A percentile compares a stretch with the other conserved stretches of the same genome.
Conservation (phyloP, 2,113 vertebrate species). For the Penelope pileata region DNA sequence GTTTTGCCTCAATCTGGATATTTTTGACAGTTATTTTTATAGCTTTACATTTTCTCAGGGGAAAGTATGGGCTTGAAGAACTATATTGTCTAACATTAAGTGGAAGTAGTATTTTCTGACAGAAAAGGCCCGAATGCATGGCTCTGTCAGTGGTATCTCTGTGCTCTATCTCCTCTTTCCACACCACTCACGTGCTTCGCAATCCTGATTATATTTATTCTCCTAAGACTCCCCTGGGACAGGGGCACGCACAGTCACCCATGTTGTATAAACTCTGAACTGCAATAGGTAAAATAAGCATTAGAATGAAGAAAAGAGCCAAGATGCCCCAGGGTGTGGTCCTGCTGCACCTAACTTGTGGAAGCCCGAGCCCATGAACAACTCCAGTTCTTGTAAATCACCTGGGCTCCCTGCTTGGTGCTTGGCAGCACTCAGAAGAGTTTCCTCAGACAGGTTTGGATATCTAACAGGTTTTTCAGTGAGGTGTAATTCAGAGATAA, state of each 20-base stretch:
- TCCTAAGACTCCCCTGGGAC: neutral
- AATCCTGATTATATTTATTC: neutral
- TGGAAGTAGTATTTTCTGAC: neutral
- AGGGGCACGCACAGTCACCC: neutral
- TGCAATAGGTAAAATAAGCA: neutral
- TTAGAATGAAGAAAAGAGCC: neutral
- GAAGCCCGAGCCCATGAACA: neutral
- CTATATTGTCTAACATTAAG: neutral
- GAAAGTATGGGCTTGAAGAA: neutral
- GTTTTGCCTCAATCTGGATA: neutral
- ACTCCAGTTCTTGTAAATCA: neutral
- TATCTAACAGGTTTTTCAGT: neutral
- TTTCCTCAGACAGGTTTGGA: neutral
- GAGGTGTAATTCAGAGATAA: neutral
- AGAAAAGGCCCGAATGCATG: neutral
- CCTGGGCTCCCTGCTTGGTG: neutral
- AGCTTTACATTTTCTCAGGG: neutral
- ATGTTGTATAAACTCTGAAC: neutral
- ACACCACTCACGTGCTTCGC: neutral
- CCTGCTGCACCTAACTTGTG: neutral
- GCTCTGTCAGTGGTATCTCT: neutral
- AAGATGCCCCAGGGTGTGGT: neutral
- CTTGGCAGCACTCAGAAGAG: neutral
- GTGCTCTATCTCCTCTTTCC: neutral
- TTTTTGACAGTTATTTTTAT: neutral